Percentiles rank a stretch among this genome's conserved stretches.
These are phyloP conservation scores for Thymelicus sylvestris DNA, from an alignment of 2,888 invertebrate species.

Conservation along the genomic window DNA sequence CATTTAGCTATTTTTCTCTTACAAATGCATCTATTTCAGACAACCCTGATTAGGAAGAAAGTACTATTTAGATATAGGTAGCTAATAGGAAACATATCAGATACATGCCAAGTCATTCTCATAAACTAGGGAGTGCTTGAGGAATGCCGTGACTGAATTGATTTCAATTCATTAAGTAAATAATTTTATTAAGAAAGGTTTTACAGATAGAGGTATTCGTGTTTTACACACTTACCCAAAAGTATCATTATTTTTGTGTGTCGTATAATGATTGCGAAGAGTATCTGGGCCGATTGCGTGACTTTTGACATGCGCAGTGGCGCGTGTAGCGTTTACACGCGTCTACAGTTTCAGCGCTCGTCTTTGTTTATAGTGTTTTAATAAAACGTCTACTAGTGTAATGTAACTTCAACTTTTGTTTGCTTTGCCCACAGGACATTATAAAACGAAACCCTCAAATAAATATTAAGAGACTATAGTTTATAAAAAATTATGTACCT, in stretches of 20 bases:
- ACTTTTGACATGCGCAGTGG: constrained; percentile 44
- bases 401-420: neutral
- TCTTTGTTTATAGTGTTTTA: neutral
- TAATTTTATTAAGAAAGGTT: neutral
- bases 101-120: neutral
- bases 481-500: too few species aligned
- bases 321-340: neutral
- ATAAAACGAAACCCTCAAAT: too few species aligned
- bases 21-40: constrained; percentile 5
- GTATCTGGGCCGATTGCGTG: constrained; percentile 31
- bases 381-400: neutral
- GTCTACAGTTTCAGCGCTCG: neutral
- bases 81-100: constrained; percentile 2
- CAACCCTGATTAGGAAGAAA: neutral
- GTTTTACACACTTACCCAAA: constrained; percentile 40
- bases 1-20: constrained; percentile 36
- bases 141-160: constrained; percentile 15
- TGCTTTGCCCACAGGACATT: neutral
- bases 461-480: too few species aligned
- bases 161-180: neutral
- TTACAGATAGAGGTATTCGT: constrained; percentile 20
- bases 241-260: constrained; percentile 36
- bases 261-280: constrained; percentile 41
- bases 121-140: constrained; percentile 32
- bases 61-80: neutral